Evolutionary conservation across 1,140 invertebrate genomes (phyloP), one percentile per base, ranked within the genome.

Genomic region (Grapholita molesta): DNA sequence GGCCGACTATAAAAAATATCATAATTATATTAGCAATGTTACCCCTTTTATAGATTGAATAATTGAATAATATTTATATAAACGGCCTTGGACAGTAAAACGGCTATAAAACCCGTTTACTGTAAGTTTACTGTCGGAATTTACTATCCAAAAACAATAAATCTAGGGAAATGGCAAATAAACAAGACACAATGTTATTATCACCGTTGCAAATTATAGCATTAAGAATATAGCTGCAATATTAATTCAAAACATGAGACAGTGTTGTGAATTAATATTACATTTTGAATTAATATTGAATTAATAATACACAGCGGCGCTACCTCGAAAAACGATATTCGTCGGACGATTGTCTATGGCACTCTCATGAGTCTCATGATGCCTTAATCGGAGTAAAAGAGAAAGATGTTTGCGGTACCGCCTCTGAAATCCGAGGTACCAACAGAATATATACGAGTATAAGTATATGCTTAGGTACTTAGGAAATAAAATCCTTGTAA

Each of bases 121-220:
- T 55, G 42, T 48, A 24, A 55, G 12, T 28, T 55, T 28, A 55
- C 25, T n/a, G 21, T 12, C 11, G 42, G 21, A 55, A n/a, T 55
- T 55, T 55, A 55, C 24, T 55, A 18, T 8, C 23, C 24, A 24
- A 28, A 12, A 28, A 55, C 53, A 55, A 55, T 55, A 55, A 55
- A 55, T 55, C 24, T 55, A 23, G n/a, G 25, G 53, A 25, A 55
- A 55, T 55, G 9, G 53, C 53, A 28, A 55, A 55, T 55, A 55
- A 55, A 55, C 53, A 55, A 55, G 24, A 55, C 24, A 55, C 53
- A 55, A 55, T 25, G 42, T 48, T 21, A 21, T n/a, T 48, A 48
- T 48, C 18, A 48, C 42, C 42, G 18, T 7, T 6, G 18, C 15
- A 48, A 21, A 48, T 48, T 18, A 8, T 21, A 21, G 21, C 42